A percentile compares a stretch with the other conserved stretches of the same genome.
Evolutionary conservation across 2,797 vertebrate species (phyloP).

Genomic region (Microtus obscurus): DNA sequence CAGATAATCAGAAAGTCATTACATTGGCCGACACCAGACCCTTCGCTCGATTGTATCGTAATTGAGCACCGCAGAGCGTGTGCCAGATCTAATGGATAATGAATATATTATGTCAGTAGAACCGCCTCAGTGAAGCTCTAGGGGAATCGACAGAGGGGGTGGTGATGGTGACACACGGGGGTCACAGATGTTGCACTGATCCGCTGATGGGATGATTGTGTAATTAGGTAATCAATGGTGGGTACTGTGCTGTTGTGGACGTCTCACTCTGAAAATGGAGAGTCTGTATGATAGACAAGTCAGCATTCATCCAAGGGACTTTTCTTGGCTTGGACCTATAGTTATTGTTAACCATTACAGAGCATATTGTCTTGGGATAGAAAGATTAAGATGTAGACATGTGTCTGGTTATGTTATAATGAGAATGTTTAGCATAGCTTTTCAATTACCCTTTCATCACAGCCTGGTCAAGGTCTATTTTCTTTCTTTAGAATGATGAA

Average conservation of each 20-base stretch:
- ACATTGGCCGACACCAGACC: conserved; percentile 94
- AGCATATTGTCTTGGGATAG: background rate
- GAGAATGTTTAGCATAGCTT: background rate
- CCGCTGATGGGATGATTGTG: conserved; percentile 88
- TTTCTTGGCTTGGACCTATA: conserved; percentile 65
- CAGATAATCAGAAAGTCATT: conserved; percentile 99
- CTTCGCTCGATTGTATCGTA: conserved; percentile 92
- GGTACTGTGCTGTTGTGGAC: conserved; percentile 81
- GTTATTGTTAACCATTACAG: conserved; percentile 58
- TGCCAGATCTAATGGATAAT: conserved; percentile 96
- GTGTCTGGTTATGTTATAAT: conserved; percentile 24
- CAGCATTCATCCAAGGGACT: conserved; percentile 24
- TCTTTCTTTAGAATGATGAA: background rate
- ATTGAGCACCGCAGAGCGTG: conserved; percentile 96
- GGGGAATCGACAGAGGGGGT: conserved; percentile 83
- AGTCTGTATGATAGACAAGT: conserved; percentile 45
- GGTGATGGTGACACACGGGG: conserved; percentile 84
- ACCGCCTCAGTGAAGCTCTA: conserved; percentile 86
- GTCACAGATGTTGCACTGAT: conserved; percentile 88
- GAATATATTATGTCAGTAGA: conserved; percentile 95
- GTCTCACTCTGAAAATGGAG: conserved; percentile 81
- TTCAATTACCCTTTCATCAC: background rate
- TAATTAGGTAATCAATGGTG: conserved; percentile 91
- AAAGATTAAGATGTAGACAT: conserved; percentile 32
- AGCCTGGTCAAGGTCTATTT: background rate